phyloP scores from a whole-genome alignment of 2,113 vertebrate species.

The Pluvianellus socialis region DNA sequence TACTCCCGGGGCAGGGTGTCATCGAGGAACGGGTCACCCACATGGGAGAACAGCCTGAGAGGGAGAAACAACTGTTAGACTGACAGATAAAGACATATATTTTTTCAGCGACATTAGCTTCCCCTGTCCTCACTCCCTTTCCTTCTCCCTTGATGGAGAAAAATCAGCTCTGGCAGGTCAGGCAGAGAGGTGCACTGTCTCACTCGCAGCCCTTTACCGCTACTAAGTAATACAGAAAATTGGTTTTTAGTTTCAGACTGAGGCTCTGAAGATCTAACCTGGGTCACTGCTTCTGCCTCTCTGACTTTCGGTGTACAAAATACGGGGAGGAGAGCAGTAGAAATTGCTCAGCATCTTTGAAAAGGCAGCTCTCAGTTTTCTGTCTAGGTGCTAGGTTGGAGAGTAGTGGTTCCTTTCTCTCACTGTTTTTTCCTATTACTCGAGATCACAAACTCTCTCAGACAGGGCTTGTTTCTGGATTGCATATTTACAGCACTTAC shows the following conservation, averaged over 20 bases:
- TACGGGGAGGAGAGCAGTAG: neutral
- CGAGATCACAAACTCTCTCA: neutral
- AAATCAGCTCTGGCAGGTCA: neutral
- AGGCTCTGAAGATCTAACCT: neutral
- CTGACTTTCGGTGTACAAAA: neutral
- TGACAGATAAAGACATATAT: neutral
- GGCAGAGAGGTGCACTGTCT: neutral
- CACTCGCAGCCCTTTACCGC: neutral
- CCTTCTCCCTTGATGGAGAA: neutral
- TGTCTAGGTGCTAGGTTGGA: neutral
- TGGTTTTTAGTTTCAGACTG: neutral
- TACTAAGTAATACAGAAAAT: neutral
- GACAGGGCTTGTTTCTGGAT: neutral
- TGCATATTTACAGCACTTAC: neutral
- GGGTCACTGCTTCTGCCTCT: neutral
- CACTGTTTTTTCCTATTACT: neutral
- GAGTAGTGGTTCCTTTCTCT: neutral
- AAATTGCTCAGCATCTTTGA: neutral
- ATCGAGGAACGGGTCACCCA: conserved; percentile 94
- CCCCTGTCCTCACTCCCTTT: neutral
- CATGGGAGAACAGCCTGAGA: conserved; percentile 94
- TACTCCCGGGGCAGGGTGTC: conserved; percentile 94
- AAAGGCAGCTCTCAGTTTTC: neutral
- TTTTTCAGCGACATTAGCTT: neutral
- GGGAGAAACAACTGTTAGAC: neutral